These are phyloP conservation scores for Herminia tarsipennalis DNA, from an alignment of 2,888 invertebrate genomes.

Conservation along the genomic window DNA sequence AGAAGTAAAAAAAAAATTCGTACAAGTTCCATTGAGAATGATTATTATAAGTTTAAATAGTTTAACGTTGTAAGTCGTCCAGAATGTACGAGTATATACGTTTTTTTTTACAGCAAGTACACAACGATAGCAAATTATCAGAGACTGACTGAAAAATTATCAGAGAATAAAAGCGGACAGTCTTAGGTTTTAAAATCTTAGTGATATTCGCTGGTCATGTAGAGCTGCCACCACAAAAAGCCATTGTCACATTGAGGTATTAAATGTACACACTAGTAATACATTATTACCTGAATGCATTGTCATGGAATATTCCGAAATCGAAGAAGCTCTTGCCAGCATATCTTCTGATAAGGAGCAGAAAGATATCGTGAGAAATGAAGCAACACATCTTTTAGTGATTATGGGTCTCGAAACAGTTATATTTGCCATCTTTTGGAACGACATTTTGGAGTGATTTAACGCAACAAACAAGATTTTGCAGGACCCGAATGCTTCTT, in stretches of 20 bases:
- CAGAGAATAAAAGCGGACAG: not conserved
- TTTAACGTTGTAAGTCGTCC: no score
- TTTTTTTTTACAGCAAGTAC: not conserved
- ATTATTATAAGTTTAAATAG: no score
- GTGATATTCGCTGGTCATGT: no score
- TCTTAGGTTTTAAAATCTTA: not conserved
- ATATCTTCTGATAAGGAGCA: not conserved
- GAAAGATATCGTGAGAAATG: not conserved
- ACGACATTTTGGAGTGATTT: not conserved
- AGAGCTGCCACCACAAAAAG: not conserved
- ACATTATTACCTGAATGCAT: no score
- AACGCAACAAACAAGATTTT: not conserved
- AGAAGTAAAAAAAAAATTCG: no score
- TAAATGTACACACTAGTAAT: no score
- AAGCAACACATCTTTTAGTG: not conserved
- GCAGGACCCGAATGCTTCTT: conserved; percentile 11
- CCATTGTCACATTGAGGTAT: no score
- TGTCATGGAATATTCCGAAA: no score
- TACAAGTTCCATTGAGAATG: no score
- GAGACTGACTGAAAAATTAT: not conserved
- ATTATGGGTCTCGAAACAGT: not conserved
- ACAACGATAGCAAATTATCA: no score
- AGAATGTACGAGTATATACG: no score
- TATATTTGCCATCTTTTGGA: not conserved
- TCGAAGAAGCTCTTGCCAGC: not conserved